phyloP scores from a whole-genome alignment of 2,113 vertebrate genomes.

The Pica pica region DNA sequence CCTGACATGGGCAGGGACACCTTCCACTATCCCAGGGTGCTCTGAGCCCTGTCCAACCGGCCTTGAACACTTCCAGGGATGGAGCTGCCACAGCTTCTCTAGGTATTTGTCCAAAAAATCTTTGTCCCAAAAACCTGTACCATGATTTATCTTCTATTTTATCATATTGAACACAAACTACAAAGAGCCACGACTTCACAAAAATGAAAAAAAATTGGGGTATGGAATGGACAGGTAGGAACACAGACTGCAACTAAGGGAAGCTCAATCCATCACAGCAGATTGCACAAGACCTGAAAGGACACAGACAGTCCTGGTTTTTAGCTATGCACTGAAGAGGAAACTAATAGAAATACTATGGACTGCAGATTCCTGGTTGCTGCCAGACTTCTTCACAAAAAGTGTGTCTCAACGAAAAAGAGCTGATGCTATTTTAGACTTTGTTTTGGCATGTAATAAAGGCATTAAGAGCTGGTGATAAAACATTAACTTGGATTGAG shows the following conservation, averaged over 20 bases:
- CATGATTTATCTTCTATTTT: neutral
- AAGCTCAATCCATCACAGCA: neutral
- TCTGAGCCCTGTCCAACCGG: neutral
- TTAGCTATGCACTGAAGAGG: neutral
- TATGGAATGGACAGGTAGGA: neutral
- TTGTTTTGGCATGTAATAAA: neutral
- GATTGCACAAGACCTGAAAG: neutral
- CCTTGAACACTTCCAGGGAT: neutral
- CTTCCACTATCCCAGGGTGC: accelerated
- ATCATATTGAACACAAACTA: neutral
- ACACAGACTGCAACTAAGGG: neutral
- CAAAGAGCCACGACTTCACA: neutral
- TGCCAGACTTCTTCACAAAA: neutral
- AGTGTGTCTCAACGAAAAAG: neutral
- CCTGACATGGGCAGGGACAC: neutral
- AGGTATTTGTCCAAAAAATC: neutral
- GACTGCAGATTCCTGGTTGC: neutral
- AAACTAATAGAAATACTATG: neutral
- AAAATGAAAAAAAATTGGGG: neutral
- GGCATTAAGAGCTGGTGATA: neutral
- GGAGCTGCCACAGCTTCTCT: neutral
- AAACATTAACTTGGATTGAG: neutral
- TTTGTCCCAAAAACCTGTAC: neutral
- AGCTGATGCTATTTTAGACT: neutral
- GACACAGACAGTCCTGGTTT: neutral